phyloP scores from a whole-genome alignment of 1,140 invertebrate genomes.

The Lycorma delicatula region DNA sequence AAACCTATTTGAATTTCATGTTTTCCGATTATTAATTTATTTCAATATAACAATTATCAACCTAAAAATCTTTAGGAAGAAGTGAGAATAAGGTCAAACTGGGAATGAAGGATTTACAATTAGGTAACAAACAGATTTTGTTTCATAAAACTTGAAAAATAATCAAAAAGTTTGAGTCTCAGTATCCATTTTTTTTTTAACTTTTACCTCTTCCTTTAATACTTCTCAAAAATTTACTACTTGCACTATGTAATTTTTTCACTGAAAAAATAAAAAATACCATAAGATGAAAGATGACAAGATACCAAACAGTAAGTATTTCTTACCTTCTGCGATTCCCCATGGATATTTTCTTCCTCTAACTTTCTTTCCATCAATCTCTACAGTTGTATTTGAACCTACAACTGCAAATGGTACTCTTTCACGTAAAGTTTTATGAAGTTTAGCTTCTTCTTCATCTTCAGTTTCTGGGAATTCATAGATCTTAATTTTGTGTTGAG shows the following conservation, averaged over 20 bases:
- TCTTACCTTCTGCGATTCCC: constrained; percentile 88
- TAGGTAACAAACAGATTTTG: too few relatives aligned
- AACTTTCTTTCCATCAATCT: constrained; percentile 77
- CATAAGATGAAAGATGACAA: constrained; percentile 12
- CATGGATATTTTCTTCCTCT: constrained; percentile 94
- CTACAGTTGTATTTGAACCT: constrained; percentile 93
- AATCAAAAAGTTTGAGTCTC: too few relatives aligned
- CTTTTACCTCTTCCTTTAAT: too few relatives aligned
- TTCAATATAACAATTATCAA: too few relatives aligned
- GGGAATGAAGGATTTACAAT: too few relatives aligned
- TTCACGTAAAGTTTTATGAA: constrained; percentile 60
- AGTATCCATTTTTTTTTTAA: too few relatives aligned
- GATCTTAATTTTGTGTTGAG: constrained; percentile 96
- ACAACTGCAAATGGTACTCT: constrained; percentile 97
- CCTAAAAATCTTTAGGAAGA: too few relatives aligned
- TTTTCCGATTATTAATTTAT: too few relatives aligned
- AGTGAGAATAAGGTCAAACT: too few relatives aligned
- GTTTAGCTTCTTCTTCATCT: constrained; percentile 58
- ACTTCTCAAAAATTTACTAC: neutral
- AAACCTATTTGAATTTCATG: too few relatives aligned
- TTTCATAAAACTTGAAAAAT: too few relatives aligned
- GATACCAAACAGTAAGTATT: constrained; percentile 13
- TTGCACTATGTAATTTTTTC: neutral
- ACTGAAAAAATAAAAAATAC: neutral
- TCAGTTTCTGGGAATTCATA: constrained; percentile 93